phyloP scores from a whole-genome alignment of 2,113 vertebrate genomes.

The Acanthochromis polyacanthus region DNA sequence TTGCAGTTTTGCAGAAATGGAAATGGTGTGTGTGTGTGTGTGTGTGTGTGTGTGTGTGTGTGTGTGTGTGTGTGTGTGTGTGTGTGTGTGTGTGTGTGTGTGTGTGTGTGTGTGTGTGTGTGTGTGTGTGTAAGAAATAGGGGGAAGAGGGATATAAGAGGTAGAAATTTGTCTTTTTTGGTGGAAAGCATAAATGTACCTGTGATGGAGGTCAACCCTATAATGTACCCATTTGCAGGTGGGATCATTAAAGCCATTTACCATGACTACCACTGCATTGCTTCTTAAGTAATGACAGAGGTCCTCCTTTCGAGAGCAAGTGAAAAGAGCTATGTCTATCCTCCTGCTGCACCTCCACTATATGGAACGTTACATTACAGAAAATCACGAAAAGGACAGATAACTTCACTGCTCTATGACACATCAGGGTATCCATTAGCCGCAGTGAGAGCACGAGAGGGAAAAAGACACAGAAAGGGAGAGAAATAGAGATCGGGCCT shows the following conservation, averaged over 20 bases:
- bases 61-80: neutral
- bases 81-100: neutral
- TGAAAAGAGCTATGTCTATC: constrained; percentile 51
- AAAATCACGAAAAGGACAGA: constrained; percentile 56
- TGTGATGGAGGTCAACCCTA: constrained; percentile 70
- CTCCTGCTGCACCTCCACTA: constrained; percentile 43
- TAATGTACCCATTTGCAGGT: constrained; percentile 70
- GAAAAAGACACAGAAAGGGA: constrained; percentile 18
- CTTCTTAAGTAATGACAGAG: constrained; percentile 68
- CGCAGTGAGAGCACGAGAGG: constrained; percentile 22
- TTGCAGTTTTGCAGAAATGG: constrained; percentile 46
- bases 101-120: neutral
- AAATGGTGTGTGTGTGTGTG: constrained; percentile 18
- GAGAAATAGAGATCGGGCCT: constrained; percentile 51
- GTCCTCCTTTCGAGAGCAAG: constrained; percentile 46
- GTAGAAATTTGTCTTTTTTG: constrained; percentile 61
- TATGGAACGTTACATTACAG: constrained; percentile 49
- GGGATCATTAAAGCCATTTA: constrained; percentile 76
- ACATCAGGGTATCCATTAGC: constrained; percentile 73
- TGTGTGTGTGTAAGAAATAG: constrained; percentile 18
- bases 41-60: neutral
- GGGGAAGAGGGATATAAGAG: constrained; percentile 44
- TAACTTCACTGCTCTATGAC: constrained; percentile 56
- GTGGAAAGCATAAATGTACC: constrained; percentile 51
- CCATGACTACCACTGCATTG: constrained; percentile 59